A percentile compares a stretch with the other conserved stretches of the same genome.
phyloP scores from a whole-genome alignment of 2,888 invertebrate species.

The Macrophya annulata region DNA sequence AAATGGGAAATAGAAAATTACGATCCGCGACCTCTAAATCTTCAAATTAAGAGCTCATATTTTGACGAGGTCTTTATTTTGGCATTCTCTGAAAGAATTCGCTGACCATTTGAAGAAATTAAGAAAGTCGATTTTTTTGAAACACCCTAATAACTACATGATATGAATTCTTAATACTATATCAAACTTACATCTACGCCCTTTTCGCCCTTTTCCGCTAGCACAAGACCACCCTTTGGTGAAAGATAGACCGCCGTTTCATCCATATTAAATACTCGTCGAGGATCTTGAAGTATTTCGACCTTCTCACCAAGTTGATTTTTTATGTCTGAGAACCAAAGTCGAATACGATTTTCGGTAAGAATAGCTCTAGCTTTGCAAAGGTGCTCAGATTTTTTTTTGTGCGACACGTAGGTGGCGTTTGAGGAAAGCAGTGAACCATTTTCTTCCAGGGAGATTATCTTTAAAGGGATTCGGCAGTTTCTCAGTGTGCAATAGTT shows the following conservation, averaged over 20 bases:
- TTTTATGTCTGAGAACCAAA: conserved; percentile 62
- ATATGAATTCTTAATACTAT: too few relatives aligned
- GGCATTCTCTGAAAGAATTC: too few relatives aligned
- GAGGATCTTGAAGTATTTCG: conserved; percentile 61
- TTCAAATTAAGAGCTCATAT: too few relatives aligned
- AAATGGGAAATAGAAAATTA: too few relatives aligned
- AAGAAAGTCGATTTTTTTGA: too few relatives aligned
- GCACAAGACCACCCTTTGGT: conserved; percentile 62
- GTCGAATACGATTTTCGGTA: conserved; percentile 61
- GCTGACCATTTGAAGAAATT: too few relatives aligned
- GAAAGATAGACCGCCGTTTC: conserved; percentile 64
- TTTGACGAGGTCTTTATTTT: too few relatives aligned
- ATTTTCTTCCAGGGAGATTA: conserved; percentile 58
- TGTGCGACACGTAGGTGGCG: conserved; percentile 60
- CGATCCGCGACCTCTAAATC: too few relatives aligned
- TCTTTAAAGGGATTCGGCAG: conserved; percentile 57
- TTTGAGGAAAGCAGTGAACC: conserved; percentile 62
- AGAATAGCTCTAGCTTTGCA: conserved; percentile 60
- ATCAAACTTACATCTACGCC: too few relatives aligned
- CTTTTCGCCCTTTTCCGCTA: conserved; percentile 60
- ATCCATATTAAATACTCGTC: conserved; percentile 65
- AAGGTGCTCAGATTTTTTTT: conserved; percentile 63
- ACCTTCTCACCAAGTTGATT: conserved; percentile 58
- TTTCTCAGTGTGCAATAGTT: conserved; percentile 60
- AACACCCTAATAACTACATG: too few relatives aligned